Evolutionary conservation across 2,113 vertebrate species (phyloP), one percentile per base, ranked within the genome.

Genomic region (Physeter macrocephalus): DNA sequence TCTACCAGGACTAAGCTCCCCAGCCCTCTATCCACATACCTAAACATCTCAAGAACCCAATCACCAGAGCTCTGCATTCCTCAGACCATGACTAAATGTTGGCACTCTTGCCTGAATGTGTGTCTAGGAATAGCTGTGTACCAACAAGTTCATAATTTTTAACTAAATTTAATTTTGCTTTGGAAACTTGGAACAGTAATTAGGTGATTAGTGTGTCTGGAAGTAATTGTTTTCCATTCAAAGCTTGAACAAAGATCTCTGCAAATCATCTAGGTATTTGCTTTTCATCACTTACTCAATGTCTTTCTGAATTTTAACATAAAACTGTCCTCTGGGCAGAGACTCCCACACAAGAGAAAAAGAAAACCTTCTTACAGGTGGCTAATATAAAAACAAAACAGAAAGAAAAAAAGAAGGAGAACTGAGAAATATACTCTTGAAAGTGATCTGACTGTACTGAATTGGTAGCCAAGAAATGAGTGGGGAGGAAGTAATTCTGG

Each of bases 171-270:
- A 95, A 96, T 88, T 94, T 52, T 95, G 43, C 82, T 96, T 91
- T 52, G 36, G 49, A 94, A 94, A 82, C 81, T 75, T 95, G 81
- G n/a, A 94, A 67, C 7, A 85, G 25, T 62, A 21, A n/a, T 17
- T 62, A 75, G n/a, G 52, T 83, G 88, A 81, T 74, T 66, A 81
- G 9, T 71, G 2, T 93, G 82, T 88, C 69, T 96, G 84, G 49
- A 96, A 90, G 59, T 39, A 90, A 94, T 67, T 90, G 80, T 85
- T 96, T 96, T 93, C 90, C 88, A 91, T 85, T 96, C 59, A 85
- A 77, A 82, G 6, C 12, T 74, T 67, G 88, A 96, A 92, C 74
- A 93, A 96, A 90, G 71, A 85, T 75, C 46, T 88, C 67, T 78
- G 61, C 23, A 82, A 82, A 94, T 91, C 78, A 86, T 72, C 75